These are phyloP conservation scores for Macaria notata DNA, from an alignment of 2,888 invertebrate species.

Conservation along the genomic window DNA sequence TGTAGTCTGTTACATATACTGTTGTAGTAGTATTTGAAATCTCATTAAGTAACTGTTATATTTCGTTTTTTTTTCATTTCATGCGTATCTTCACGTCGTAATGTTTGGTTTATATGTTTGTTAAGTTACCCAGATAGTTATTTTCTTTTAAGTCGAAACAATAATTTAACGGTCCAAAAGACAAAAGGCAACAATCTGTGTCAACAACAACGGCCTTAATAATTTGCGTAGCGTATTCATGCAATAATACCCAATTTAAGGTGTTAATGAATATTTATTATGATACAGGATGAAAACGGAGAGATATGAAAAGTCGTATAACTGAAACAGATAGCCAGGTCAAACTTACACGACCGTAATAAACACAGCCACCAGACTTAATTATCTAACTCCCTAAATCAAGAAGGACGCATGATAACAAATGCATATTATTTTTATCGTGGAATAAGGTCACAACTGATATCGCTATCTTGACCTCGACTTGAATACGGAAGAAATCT, in stretches of 20 bases:
- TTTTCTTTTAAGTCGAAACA: no score
- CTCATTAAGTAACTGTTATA: no score
- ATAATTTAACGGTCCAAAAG: neutral
- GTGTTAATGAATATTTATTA: no score
- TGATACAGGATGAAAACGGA: no score
- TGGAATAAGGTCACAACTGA: conserved; percentile 61
- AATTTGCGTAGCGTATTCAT: neutral
- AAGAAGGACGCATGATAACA: conserved; percentile 63
- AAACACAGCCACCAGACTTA: conserved; percentile 1
- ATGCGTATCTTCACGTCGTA: no score
- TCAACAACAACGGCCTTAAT: neutral
- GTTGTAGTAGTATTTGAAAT: no score
- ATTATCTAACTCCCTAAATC: conserved; percentile 19
- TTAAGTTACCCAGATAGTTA: no score
- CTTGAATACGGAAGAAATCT: conserved; percentile 66
- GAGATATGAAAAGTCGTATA: conserved; percentile 1
- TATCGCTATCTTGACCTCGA: conserved; percentile 67
- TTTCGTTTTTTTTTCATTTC: no score
- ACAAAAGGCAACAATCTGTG: conserved; percentile 1
- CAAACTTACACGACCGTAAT: conserved; percentile 15
- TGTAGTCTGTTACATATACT: no score
- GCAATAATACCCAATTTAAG: neutral
- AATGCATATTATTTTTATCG: conserved; percentile 61
- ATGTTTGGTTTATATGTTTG: no score
- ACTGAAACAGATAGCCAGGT: conserved; percentile 1